Conservation (phyloP, 1,140 invertebrate species). For the Dryas iulia region DNA sequence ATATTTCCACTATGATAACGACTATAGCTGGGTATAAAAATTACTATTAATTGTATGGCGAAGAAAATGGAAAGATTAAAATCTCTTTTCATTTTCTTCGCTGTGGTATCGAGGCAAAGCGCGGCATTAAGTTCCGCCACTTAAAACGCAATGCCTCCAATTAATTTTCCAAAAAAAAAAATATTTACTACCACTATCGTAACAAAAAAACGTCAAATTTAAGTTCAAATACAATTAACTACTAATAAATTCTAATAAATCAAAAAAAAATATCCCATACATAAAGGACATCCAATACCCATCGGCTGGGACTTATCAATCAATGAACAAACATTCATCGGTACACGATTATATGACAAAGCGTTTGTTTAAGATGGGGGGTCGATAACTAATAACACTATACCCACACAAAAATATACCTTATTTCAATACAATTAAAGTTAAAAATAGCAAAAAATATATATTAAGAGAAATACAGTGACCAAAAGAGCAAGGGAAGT, state of each 20-base stretch:
- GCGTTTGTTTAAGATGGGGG: conserved; percentile 19
- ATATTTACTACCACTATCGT: neutral
- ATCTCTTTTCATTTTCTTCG: too few species aligned
- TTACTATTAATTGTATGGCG: conserved; percentile 1
- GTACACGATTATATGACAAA: conserved; percentile 16
- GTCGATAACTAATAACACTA: neutral
- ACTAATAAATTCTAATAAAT: too few species aligned
- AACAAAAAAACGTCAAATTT: neutral
- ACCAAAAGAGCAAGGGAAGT: conserved; percentile 51
- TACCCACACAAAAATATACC: neutral
- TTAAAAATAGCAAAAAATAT: neutral
- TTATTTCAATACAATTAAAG: neutral
- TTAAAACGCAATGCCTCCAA: too few species aligned
- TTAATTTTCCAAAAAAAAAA: too few species aligned
- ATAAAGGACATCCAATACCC: neutral
- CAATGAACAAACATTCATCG: conserved; percentile 17
- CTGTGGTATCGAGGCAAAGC: too few species aligned
- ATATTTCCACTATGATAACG: conserved; percentile 18
- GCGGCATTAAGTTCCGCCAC: too few species aligned
- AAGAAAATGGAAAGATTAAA: too few species aligned
- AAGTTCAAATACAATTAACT: neutral
- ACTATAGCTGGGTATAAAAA: neutral
- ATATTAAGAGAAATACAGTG: neutral
- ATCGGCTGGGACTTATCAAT: conserved; percentile 11
- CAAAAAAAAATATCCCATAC: neutral